phyloP scores from a whole-genome alignment of 2,888 invertebrate species.

The Dysmachus trigonus region DNA sequence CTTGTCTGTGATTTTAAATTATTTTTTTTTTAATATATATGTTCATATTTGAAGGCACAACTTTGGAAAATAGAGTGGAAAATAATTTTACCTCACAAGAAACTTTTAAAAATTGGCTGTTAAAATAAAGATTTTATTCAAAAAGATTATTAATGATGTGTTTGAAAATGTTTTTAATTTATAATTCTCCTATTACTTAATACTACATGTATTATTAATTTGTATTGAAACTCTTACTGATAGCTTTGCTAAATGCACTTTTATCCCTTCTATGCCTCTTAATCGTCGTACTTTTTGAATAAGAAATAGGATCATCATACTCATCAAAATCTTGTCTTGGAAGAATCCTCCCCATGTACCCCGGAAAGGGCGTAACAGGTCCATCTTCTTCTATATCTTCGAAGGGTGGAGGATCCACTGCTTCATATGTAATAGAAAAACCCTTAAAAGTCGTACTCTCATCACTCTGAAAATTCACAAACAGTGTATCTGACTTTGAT shows the following conservation, averaged over 20 bases:
- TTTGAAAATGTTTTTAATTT: neutral
- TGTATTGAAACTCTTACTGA: neutral
- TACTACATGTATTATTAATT: neutral
- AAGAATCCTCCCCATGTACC: constrained; percentile 60
- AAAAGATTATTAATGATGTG: neutral
- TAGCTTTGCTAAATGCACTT: neutral
- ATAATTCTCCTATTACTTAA: neutral
- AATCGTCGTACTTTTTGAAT: neutral
- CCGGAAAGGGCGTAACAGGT: constrained; percentile 62
- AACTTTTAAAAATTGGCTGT: no score
- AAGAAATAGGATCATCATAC: constrained; percentile 22
- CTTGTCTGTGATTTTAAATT: no score
- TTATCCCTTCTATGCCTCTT: neutral
- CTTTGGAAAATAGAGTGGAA: no score
- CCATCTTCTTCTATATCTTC: constrained; percentile 62
- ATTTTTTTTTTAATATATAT: no score
- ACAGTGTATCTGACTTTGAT: constrained; percentile 86
- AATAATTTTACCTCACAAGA: no score
- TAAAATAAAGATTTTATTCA: no score
- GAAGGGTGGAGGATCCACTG: constrained; percentile 69
- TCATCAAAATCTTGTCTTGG: constrained; percentile 49
- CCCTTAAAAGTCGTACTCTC: constrained; percentile 91
- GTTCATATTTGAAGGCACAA: no score
- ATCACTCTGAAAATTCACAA: constrained; percentile 89
- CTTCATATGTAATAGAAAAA: constrained; percentile 87